Evolutionary conservation across 2,113 vertebrate genomes (phyloP), one percentile per base, ranked within the genome.

Genomic region (Syngnathus scovelli): DNA sequence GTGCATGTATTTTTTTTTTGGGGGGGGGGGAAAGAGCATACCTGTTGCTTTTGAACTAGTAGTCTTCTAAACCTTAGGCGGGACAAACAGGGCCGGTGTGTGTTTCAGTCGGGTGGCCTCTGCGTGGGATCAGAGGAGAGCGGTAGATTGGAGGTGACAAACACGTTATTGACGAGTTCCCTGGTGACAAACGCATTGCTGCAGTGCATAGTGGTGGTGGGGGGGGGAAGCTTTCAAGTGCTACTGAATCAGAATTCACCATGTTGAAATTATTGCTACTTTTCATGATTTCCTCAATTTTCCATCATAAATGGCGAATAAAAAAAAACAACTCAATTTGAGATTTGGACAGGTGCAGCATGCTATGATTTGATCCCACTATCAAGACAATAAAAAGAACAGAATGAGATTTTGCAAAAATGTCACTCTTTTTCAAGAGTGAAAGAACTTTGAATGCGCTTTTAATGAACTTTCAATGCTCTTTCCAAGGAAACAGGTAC

Each of bases 21-120:
- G 46, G 23, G 23, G 23, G 23, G 23, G 23, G 23, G 23, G 19
- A 8, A 51, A n/a, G 7, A n/a, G 19, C 8, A 7, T 51, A 51
- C 8, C 19, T 51, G 49, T 51, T 51, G 18, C 49, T 46, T 46
- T 46, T 46, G 44, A 46, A 46, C 7, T 51, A 9, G 49, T n/a
- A 8, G 49, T n/a, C 18, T n/a, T n/a, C 49, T 51, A 51, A 51
- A 51, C 49, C 19, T 90, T 87, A 82, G 70, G 91, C 87, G 91
- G 91, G 92, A 98, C 94, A 95, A 94, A 96, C 92, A 93, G 66
- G 41, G 41, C 88, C 87, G 93, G 93, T 96, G 93, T 96, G 93
- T 93, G 93, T 97, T 95, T 94, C 93, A 92, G 86, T 33, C 92
- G 91, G 82, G 79, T 67, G 84, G 86, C 6, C 84, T 90, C 96